phyloP scores from a whole-genome alignment of 1,140 invertebrate species.

The Neoseiulus cucumeris region DNA sequence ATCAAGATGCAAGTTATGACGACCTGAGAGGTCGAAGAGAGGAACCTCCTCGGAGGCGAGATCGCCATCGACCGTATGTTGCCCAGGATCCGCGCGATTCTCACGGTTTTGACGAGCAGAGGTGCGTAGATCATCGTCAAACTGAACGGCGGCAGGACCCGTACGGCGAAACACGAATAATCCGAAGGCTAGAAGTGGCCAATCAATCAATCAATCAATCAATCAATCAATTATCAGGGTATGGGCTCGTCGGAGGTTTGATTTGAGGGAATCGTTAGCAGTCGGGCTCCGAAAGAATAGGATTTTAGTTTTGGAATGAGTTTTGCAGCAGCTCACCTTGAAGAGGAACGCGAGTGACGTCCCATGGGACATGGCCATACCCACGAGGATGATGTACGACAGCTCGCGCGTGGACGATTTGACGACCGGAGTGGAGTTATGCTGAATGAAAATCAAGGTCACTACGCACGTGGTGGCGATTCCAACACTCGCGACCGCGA shows the following conservation, averaged over 20 bases:
- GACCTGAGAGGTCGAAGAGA: conserved; percentile 39
- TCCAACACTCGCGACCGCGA: conserved; percentile 39
- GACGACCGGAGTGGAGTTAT: conserved; percentile 47
- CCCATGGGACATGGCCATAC: conserved; percentile 35
- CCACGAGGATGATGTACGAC: conserved; percentile 45
- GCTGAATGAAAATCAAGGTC: conserved; percentile 38
- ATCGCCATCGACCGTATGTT: conserved; percentile 58
- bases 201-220: no score
- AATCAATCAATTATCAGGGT: no score
- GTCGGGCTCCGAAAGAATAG: no score
- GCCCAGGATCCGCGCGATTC: conserved; percentile 60
- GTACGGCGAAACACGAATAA: conserved; percentile 42
- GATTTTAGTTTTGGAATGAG: no score
- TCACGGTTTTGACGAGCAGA: conserved; percentile 61
- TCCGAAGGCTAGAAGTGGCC: conserved; percentile 35
- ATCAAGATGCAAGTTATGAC: conserved; percentile 44
- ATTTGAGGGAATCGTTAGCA: no score
- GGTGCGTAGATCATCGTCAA: conserved; percentile 66
- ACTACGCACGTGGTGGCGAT: conserved; percentile 38
- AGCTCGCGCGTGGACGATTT: conserved; percentile 45
- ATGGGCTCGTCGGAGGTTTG: no score
- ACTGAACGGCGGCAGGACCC: conserved; percentile 48
- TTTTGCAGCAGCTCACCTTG: not conserved
- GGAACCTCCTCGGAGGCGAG: conserved; percentile 46
- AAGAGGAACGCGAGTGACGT: conserved; percentile 47